Evolutionary conservation across 2,888 invertebrate species (phyloP).

Genomic region (Cephus pulcher): DNA sequence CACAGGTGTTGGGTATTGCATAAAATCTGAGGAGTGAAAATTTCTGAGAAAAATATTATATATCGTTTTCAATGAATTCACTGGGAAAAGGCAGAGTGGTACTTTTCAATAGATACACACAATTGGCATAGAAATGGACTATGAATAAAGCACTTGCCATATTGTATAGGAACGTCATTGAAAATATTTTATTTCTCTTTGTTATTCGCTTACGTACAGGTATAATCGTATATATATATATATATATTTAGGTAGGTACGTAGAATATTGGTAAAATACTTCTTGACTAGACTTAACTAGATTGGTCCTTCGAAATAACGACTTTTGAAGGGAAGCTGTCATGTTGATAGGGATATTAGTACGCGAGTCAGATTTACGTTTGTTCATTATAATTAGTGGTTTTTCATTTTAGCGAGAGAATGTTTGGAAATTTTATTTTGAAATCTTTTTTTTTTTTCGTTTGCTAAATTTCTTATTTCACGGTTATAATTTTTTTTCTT

Average conservation of each 20-base stretch:
- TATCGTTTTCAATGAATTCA: neutral
- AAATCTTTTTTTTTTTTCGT: neutral
- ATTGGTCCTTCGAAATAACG: constrained; percentile 48
- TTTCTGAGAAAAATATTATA: neutral
- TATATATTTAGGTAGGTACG: constrained; percentile 17
- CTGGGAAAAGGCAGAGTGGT: neutral
- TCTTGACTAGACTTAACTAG: constrained; percentile 49
- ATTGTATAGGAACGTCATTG: neutral
- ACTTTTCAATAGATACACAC: neutral
- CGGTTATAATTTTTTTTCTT: neutral
- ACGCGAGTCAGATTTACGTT: neutral
- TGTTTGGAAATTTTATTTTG: too few relatives aligned
- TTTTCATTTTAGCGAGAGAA: neutral
- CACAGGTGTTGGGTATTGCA: neutral
- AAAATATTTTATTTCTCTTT: constrained; percentile 8
- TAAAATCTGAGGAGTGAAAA: neutral
- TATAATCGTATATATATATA: neutral
- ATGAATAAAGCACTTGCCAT: neutral
- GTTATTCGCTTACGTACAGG: neutral
- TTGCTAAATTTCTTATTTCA: neutral
- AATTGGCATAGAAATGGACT: neutral
- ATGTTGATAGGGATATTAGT: neutral
- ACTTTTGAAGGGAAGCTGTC: constrained; percentile 16
- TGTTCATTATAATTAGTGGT: neutral
- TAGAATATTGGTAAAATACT: constrained; percentile 20